Evolutionary conservation across 2,888 invertebrate genomes (phyloP).

Genomic region (Lathronympha strigana): DNA sequence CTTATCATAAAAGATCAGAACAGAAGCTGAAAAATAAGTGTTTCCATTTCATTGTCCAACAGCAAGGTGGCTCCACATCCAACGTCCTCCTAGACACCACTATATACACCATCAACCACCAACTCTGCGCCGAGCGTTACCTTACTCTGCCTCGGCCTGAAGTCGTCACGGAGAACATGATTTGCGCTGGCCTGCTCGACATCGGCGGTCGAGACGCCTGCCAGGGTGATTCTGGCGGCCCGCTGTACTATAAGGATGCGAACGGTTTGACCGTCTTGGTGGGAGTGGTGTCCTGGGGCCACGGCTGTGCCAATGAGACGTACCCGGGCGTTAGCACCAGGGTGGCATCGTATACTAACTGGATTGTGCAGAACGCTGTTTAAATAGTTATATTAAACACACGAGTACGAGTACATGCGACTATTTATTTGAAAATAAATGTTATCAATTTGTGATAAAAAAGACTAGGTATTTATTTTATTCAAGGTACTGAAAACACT

Average conservation of each 20-base stretch:
- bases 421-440: too few relatives aligned
- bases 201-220: slow-evolving; percentile 53
- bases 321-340: slow-evolving; percentile 77
- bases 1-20: too few relatives aligned
- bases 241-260: slow-evolving; percentile 60
- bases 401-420: too few relatives aligned
- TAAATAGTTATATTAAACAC: slow-evolving; percentile 35
- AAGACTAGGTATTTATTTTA: too few relatives aligned
- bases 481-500: too few relatives aligned
- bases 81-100: slow-evolving; percentile 52
- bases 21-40: too few relatives aligned
- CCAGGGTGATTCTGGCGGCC: slow-evolving; percentile 73
- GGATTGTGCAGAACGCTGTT: slow-evolving; percentile 53
- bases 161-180: slow-evolving; percentile 64
- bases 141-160: slow-evolving; percentile 31
- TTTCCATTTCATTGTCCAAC: slow-evolving; percentile 10
- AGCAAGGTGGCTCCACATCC: slow-evolving; percentile 51
- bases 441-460: too few relatives aligned
- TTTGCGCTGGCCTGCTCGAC: slow-evolving; percentile 59
- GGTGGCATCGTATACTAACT: slow-evolving; percentile 58
- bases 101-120: slow-evolving; percentile 61
- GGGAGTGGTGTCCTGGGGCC: slow-evolving; percentile 77
- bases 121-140: slow-evolving; percentile 58
- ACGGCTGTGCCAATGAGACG: slow-evolving; percentile 65
- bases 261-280: slow-evolving; percentile 53